Conservation (phyloP, 2,113 vertebrate species). For the Neolamprologus variostigma region DNA sequence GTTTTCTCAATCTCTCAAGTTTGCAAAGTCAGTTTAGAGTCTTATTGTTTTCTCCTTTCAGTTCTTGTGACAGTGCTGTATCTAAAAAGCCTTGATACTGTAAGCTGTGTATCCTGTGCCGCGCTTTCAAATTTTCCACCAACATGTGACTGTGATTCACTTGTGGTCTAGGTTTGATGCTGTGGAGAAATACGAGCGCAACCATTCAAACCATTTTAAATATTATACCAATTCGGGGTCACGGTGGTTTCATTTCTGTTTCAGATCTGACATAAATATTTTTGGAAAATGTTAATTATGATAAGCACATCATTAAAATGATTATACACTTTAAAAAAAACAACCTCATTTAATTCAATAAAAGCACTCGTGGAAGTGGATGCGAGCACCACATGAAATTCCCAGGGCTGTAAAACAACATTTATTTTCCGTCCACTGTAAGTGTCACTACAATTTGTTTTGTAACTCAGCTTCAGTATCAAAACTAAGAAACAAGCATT, state of each 20-base stretch:
- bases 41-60: not conserved
- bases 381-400: not conserved
- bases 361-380: not conserved
- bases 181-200: not conserved
- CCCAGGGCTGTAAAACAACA: not conserved
- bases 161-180: not conserved
- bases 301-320: not conserved
- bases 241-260: not conserved
- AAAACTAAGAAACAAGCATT: not conserved
- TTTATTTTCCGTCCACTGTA: not conserved
- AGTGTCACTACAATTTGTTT: not conserved
- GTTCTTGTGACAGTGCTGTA: no score
- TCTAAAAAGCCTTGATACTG: not conserved
- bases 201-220: not conserved
- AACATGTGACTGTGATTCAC: not conserved
- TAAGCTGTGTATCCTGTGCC: not conserved
- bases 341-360: not conserved
- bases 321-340: not conserved
- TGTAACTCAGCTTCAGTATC: not conserved
- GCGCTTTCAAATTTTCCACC: not conserved
- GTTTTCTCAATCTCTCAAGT: constrained; percentile 12
- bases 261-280: not conserved
- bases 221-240: not conserved
- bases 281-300: not conserved
- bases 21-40: not conserved